phyloP scores from a whole-genome alignment of 2,888 invertebrate genomes.

The Hemistola chrysoprasaria region DNA sequence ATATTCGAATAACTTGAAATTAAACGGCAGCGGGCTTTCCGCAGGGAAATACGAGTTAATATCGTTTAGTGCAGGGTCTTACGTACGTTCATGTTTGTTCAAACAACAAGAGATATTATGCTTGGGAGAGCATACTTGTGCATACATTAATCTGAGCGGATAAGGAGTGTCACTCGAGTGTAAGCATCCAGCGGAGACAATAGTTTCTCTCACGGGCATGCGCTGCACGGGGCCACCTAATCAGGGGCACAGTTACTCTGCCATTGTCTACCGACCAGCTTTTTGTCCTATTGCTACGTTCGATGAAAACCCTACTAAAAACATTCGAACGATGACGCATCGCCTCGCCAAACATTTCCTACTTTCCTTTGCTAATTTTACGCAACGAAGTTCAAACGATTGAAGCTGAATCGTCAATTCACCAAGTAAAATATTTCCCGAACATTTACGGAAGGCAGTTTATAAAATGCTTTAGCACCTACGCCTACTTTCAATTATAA shows the following conservation, averaged over 20 bases:
- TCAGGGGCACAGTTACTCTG: slow-evolving; percentile 43
- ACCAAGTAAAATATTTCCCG: slow-evolving; percentile 10
- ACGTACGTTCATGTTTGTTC: no score
- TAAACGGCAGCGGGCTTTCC: no score
- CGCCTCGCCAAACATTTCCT: slow-evolving; percentile 23
- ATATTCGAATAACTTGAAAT: no score
- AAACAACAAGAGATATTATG: slow-evolving; percentile 4
- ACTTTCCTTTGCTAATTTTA: slow-evolving; percentile 27
- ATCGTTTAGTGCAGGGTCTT: no score
- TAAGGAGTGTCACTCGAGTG: slow-evolving; percentile 19
- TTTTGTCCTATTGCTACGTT: slow-evolving; percentile 53
- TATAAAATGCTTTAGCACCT: no score
- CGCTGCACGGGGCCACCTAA: slow-evolving; percentile 26
- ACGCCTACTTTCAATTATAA: no score
- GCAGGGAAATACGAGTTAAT: no score
- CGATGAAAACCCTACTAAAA: slow-evolving; percentile 60
- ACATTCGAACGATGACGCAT: slow-evolving; percentile 31
- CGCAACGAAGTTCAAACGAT: slow-evolving; percentile 4
- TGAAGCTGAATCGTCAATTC: slow-evolving; percentile 2
- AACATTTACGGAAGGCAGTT: slow-evolving; percentile 9
- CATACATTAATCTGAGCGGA: slow-evolving; percentile 16
- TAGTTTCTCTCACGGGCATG: slow-evolving; percentile 30
- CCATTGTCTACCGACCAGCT: slow-evolving; percentile 43
- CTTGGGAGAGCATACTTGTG: slow-evolving; percentile 7
- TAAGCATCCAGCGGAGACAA: slow-evolving; percentile 22